Evolutionary conservation across 2,888 invertebrate species (phyloP), one percentile per base, ranked within the genome.

Genomic region (Nomada lathburiana): DNA sequence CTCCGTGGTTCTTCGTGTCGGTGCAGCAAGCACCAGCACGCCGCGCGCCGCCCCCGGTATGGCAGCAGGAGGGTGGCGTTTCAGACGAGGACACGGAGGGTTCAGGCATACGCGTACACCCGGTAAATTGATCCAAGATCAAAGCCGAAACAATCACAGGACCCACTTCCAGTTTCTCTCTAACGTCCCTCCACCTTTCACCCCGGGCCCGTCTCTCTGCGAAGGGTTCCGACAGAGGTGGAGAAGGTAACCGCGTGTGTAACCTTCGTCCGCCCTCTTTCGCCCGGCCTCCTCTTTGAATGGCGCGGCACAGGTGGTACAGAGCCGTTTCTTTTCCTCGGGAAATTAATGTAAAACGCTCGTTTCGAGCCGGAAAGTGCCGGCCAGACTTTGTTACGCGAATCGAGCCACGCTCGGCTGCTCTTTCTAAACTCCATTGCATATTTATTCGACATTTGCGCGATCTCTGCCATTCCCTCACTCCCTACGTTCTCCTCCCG

Each of bases 121-220:
- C 91, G 91, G 93, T 93, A 93, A 94, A 94, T 94, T 94, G 93
- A 93, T 93, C 93, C 93, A 91, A 93, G 93, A 93, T 94, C 93
- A 94, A 94, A 93, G 93, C 93, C 92, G 92, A 93, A 93, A 93
- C 93, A 94, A 93, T 94, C 93, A 93, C 93, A 91, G 93, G 91
- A 91, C 91, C 90, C 91, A 90, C 92, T 91, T 90, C 80, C 89
- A 87, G 81, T 77, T 82, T 76, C 79, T 85, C 87, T 75, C 81
- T 72, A 64, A 70, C 86, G 44, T 81, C 64, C 47, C 82, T 69
- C 69, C 50, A 55, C 76, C 80, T 71, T 69, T 76, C 69, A 53
- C 68, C 52, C 69, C 52, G 65, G 57, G 50, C 29, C 52, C 60
- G 29, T 36, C 72, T n/a, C 42, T 59, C 36, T 67, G 74, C 68